These are phyloP conservation scores for Phacellophora camtschatica DNA, from an alignment of 30 jellyfish, hydroid and myxozoan genomes.

Conservation along the genomic window DNA sequence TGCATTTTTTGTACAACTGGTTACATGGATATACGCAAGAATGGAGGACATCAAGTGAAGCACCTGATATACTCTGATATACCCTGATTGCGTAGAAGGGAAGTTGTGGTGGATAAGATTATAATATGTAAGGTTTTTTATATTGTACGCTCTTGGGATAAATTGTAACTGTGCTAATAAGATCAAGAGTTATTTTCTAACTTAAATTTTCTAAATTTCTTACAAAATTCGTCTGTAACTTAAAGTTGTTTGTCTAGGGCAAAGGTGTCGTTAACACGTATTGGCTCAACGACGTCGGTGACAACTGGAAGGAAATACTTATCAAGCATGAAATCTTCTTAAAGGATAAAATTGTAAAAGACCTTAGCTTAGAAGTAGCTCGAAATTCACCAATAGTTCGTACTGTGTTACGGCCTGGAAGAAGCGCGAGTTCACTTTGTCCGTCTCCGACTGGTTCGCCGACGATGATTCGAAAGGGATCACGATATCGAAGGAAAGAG, in stretches of 20 bases:
- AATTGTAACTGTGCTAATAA: too few relatives aligned
- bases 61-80: too few relatives aligned
- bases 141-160: too few relatives aligned
- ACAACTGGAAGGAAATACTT: conserved; percentile 2
- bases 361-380: neutral
- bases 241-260: conserved; percentile 45
- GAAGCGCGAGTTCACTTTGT: conserved; percentile 25
- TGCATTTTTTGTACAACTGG: too few relatives aligned
- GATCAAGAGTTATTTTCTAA: too few relatives aligned
- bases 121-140: too few relatives aligned
- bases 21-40: too few relatives aligned
- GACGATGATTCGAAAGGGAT: conserved; percentile 19
- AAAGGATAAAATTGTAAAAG: neutral
- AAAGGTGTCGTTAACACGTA: conserved; percentile 72
- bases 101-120: too few relatives aligned
- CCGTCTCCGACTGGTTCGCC: conserved; percentile 53
- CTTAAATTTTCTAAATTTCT: too few relatives aligned
- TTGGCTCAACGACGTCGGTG: conserved; percentile 72
- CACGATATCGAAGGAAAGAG: conserved; percentile 44
- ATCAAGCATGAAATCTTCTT: conserved; percentile 8
- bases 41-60: too few relatives aligned
- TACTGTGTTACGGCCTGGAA: neutral
- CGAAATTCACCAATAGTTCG: conserved; percentile 5
- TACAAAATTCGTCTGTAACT: neutral
- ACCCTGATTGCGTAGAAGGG: too few relatives aligned